Evolutionary conservation across 2,113 vertebrate genomes (phyloP).

Genomic region (Psittacus erithacus): DNA sequence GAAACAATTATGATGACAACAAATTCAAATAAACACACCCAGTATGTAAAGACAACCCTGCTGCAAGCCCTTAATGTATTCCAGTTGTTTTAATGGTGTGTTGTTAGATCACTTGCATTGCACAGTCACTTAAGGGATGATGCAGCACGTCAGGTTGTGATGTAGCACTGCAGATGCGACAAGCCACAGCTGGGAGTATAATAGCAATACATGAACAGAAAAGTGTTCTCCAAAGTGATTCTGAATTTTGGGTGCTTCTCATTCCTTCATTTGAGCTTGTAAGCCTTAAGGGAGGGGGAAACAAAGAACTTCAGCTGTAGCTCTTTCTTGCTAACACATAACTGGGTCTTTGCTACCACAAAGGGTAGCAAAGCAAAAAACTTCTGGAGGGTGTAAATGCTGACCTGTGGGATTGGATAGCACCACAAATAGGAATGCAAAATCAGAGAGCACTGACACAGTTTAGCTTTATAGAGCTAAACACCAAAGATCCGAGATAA

Average conservation of each 20-base stretch:
- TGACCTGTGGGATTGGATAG: background rate
- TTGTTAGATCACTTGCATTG: fast-evolving
- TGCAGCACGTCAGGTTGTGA: fast-evolving
- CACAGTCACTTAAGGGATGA: fast-evolving
- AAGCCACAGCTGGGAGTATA: background rate
- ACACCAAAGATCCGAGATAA: background rate
- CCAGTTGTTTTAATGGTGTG: background rate
- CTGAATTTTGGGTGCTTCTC: background rate
- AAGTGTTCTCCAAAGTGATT: background rate
- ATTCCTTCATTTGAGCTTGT: background rate
- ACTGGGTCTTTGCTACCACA: background rate
- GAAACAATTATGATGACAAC: background rate
- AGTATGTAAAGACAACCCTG: background rate
- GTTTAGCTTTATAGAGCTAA: background rate
- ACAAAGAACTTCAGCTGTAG: background rate
- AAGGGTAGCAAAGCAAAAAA: background rate
- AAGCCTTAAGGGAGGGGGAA: background rate
- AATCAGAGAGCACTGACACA: background rate
- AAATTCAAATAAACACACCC: background rate
- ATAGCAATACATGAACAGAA: background rate
- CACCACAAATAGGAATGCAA: background rate
- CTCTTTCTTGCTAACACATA: background rate
- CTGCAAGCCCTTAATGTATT: background rate
- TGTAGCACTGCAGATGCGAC: fast-evolving
- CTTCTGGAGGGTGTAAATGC: background rate